Evolutionary conservation across 1,140 invertebrate species (phyloP).

Genomic region (Manduca sexta): DNA sequence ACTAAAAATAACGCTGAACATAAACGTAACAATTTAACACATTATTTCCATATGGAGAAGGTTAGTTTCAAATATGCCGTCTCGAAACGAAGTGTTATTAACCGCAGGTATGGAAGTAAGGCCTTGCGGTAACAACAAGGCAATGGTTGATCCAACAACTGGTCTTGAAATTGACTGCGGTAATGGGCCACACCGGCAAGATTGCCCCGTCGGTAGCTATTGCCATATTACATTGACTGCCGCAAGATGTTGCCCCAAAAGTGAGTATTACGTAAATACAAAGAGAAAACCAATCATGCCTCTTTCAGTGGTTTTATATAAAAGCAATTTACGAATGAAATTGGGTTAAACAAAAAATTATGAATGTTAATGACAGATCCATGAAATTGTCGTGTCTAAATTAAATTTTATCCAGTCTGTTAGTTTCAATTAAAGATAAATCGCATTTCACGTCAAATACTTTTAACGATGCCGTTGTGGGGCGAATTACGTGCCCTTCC

Average conservation of each 20-base stretch:
- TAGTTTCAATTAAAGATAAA: neutral
- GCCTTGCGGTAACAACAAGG: constrained; percentile 88
- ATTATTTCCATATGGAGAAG: constrained; percentile 3
- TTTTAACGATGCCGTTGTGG: too few relatives aligned
- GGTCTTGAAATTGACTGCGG: constrained; percentile 89
- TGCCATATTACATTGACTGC: constrained; percentile 88
- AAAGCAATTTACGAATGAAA: neutral
- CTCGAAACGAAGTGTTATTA: constrained; percentile 16
- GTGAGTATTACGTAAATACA: constrained; percentile 58
- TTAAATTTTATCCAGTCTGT: constrained; percentile 4
- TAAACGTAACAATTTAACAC: constrained; percentile 2
- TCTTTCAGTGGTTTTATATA: neutral
- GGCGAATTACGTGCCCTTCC: too few relatives aligned
- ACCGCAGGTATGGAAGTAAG: constrained; percentile 85
- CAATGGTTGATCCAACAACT: constrained; percentile 80
- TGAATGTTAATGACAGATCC: neutral
- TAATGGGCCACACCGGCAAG: constrained; percentile 82
- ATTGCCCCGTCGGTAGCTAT: constrained; percentile 87
- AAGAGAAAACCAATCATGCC: too few relatives aligned
- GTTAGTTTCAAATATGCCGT: constrained; percentile 8
- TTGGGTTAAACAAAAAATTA: neutral
- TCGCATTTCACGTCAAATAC: neutral
- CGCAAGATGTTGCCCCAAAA: constrained; percentile 88
- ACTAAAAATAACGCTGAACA: constrained; percentile 13
- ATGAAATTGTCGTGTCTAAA: neutral